Evolutionary conservation across 1,140 invertebrate species (phyloP), one percentile per base, ranked within the genome.

Genomic region (Aphelenchoides fujianensis): DNA sequence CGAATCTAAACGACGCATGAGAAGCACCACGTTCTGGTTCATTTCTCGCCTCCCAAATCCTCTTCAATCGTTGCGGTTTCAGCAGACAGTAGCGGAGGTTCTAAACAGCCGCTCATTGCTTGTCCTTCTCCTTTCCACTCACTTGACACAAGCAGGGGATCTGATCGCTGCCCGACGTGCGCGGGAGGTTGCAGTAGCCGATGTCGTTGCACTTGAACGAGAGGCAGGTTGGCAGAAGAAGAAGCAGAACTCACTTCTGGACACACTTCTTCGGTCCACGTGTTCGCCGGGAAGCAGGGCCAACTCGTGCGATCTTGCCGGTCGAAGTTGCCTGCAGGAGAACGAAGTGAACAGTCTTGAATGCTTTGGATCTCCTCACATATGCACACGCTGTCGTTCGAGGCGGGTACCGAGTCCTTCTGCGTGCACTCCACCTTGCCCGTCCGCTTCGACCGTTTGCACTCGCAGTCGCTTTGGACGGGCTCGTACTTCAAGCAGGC

Each of bases 31-130:
- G n/a, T n/a, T n/a, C n/a, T n/a, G n/a, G n/a, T n/a, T n/a, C n/a
- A n/a, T n/a, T n/a, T n/a, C n/a, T n/a, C n/a, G n/a, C n/a, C n/a
- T 83, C 81, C 81, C 81, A 83, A 19, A 83, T 76, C 37, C 81
- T 52, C 36, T 83, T 82, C 31, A 83, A 32, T 35, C 73, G 59
- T 41, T 81, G 80, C 36, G 81, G 81, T 12, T 69, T 41, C 2
- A 83, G 64, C 2, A 83, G 62, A 71, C 81, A 83, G 68, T 83
- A 84, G n/a, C n/a, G n/a, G n/a, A n/a, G n/a, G n/a, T n/a, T n/a
- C n/a, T n/a, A n/a, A n/a, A n/a, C n/a, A n/a, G n/a, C n/a, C n/a
- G n/a, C n/a, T n/a, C n/a, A n/a, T n/a, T n/a, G n/a, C n/a, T n/a
- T n/a, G n/a, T n/a, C n/a, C n/a, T n/a, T 30, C 77, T 75, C 7